Base-by-base conservation (phyloP, 2,888 invertebrate genomes). In the Rhagophthalmus giganteus region DNA sequence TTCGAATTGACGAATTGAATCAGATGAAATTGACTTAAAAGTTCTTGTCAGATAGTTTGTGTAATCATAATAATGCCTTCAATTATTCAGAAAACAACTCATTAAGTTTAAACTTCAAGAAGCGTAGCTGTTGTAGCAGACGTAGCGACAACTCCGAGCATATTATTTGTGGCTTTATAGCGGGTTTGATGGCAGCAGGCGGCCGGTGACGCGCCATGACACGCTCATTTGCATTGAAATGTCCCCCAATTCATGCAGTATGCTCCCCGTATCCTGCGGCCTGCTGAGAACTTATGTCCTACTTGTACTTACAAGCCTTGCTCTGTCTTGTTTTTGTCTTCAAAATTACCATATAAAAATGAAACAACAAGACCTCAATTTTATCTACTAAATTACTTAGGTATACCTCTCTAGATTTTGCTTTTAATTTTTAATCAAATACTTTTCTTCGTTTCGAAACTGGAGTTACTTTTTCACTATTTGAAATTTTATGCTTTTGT, bases 211-310 rank as follows among this genome's bases (percentile, higher is more conserved):
- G 62, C 57, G 58, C 59, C 58, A 57, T 64, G 66, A 66, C 66
- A 64, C 59, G 52, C 65, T 68, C 64, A 68, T 68, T 67, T 67
- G 62, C 68, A 68, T 67, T 57, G 63, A 67, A 68, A 67, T 66
- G 69, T 67, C 56, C 60, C 60, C 63, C 65, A 65, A 65, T 66
- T 65, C 66, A 57, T 57, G 62, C 64, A 59, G 63, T 57, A 54
- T 60, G 60, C 55, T 58, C 57, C 53, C 56, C 45, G 61, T 60
- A 57, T 61, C 59, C 60, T 51, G 57, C 52, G 54, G 57, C 61
- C 58, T 55, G 52, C 60, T 55, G 55, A 55, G 55, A 60, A 61
- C 59, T 62, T 55, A 55, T 45, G 55, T 55, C 48, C 34, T n/a
- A n/a, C n/a, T 33, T 31, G 39, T 44, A 30, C 15, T 38, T 39